These are phyloP conservation scores for Hippocampus kuda DNA, from an alignment of 2,797 vertebrate genomes.

Conservation along the genomic window DNA sequence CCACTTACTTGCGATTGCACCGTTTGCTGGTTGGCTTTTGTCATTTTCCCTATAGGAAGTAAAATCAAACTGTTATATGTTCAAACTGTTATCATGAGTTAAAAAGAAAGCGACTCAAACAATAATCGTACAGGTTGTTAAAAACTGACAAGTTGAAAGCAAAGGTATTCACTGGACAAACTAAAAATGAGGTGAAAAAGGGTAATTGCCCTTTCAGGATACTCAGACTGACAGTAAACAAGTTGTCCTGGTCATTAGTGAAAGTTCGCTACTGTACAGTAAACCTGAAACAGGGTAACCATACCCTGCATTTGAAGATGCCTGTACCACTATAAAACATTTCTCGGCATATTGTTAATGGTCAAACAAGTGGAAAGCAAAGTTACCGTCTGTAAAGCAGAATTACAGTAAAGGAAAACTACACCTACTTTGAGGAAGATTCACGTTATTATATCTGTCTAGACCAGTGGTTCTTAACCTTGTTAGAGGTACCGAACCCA, in stretches of 20 bases:
- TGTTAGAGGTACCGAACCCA: no score
- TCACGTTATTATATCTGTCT: no score
- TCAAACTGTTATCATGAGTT: neutral
- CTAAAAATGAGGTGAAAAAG: neutral
- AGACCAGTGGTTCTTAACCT: no score
- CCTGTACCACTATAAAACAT: neutral
- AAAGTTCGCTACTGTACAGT: neutral
- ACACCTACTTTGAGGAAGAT: no score
- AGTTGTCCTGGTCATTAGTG: no score
- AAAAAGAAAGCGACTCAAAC: neutral
- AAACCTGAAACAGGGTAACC: neutral
- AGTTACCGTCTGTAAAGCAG: neutral
- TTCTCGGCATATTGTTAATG: neutral
- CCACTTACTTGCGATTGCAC: no score
- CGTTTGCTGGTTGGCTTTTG: neutral
- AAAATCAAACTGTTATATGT: neutral
- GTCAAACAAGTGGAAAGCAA: neutral
- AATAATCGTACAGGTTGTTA: neutral
- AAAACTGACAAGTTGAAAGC: neutral
- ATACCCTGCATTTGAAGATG: neutral
- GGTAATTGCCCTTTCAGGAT: neutral
- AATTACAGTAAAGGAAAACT: neutral
- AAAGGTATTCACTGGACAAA: neutral
- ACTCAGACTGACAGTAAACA: neutral
- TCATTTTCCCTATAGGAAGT: neutral